Evolutionary conservation across 2,797 vertebrate genomes (phyloP).

Genomic region (Lates japonicus): DNA sequence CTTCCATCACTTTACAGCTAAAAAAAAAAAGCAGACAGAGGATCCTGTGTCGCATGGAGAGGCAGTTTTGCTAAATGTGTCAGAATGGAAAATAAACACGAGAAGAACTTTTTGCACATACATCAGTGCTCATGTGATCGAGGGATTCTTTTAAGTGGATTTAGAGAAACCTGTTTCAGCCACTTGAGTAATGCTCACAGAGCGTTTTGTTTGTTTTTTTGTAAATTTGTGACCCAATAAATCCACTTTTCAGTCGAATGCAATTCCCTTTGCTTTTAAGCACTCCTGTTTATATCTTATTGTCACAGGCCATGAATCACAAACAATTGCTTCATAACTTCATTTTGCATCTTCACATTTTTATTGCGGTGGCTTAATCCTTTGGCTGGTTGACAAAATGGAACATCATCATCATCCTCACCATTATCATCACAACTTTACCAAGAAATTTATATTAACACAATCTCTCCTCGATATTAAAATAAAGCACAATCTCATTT

Average conservation of each 20-base stretch:
- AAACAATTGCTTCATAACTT: constrained; percentile 66
- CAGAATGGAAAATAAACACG: constrained; percentile 63
- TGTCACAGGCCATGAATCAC: constrained; percentile 58
- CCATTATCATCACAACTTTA: constrained; percentile 63
- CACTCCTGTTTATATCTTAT: constrained; percentile 54
- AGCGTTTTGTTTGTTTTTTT: constrained; percentile 24
- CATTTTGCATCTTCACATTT: constrained; percentile 52
- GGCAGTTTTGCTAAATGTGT: constrained; percentile 38
- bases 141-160: constrained; percentile 31
- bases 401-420: constrained; percentile 53
- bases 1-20: constrained; percentile 11
- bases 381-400: constrained; percentile 64
- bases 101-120: constrained; percentile 33
- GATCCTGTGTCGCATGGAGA: constrained; percentile 24
- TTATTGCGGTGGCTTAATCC: constrained; percentile 62
- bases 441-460: constrained; percentile 72
- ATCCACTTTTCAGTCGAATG: constrained; percentile 45
- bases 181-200: constrained; percentile 38
- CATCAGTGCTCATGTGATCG: constrained; percentile 10
- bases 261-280: constrained; percentile 40
- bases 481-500: constrained; percentile 88
- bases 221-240: constrained; percentile 47
- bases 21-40: constrained; percentile 34
- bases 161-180: constrained; percentile 25
- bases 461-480: constrained; percentile 68